phyloP scores from a whole-genome alignment of 2,113 vertebrate genomes.

The Hucho hucho region DNA sequence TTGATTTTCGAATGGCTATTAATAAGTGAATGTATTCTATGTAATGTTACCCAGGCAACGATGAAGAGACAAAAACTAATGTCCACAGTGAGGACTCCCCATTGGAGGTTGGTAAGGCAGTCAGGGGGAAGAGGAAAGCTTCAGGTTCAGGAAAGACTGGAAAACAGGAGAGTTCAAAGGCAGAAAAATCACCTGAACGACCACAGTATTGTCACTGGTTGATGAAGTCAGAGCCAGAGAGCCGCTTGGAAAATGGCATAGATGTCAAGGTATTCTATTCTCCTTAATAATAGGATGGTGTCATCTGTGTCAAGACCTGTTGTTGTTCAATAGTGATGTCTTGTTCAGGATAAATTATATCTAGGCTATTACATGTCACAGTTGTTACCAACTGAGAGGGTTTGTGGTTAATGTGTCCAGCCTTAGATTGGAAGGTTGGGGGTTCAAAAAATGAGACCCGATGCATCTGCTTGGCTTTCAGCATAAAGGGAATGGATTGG shows the following conservation, averaged over 20 bases:
- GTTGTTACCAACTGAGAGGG: no score
- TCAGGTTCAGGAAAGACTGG: slow-evolving; percentile 38
- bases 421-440: no score
- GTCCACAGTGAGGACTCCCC: slow-evolving; percentile 23
- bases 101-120: slow-evolving; percentile 9
- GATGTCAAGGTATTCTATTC: slow-evolving; percentile 84
- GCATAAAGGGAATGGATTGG: no score
- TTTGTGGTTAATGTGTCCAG: no score
- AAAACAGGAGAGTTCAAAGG: slow-evolving; percentile 30
- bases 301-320: background rate
- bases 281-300: background rate
- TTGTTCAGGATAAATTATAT: no score
- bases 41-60: slow-evolving; percentile 27
- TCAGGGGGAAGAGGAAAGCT: slow-evolving; percentile 50
- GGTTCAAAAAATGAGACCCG: no score
- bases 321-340: background rate
- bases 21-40: background rate
- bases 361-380: no score
- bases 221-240: slow-evolving; percentile 97
- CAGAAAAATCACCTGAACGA: slow-evolving; percentile 22
- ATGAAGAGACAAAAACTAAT: background rate
- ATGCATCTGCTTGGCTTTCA: no score
- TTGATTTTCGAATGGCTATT: no score
- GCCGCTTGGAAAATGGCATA: slow-evolving; percentile 87
- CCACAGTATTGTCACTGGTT: slow-evolving; percentile 77